These are phyloP conservation scores for Ptyas mucosa DNA, from an alignment of 2,113 vertebrate species.

Conservation along the genomic window DNA sequence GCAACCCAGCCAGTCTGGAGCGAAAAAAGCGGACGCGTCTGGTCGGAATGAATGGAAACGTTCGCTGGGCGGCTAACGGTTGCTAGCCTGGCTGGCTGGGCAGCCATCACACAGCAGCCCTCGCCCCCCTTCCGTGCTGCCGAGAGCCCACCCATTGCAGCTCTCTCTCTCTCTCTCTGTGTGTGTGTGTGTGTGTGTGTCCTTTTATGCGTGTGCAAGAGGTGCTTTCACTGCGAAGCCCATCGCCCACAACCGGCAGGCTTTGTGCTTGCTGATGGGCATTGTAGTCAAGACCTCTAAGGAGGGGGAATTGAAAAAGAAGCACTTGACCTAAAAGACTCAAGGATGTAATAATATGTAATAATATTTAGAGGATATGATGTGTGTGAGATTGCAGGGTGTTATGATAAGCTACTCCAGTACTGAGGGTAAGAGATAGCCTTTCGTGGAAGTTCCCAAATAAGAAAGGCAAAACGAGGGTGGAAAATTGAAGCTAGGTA, in stretches of 20 bases:
- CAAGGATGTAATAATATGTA: background rate
- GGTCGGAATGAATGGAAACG: background rate
- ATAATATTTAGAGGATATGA: background rate
- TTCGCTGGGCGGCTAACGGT: too few relatives aligned
- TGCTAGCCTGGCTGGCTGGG: background rate
- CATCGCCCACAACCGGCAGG: background rate
- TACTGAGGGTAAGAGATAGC: background rate
- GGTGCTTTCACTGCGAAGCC: background rate
- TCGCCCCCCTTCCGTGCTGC: background rate
- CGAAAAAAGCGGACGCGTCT: background rate
- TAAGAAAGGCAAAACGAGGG: background rate
- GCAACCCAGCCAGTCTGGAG: background rate
- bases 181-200: background rate
- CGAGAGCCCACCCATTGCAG: constrained; percentile 6
- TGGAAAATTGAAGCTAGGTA: background rate
- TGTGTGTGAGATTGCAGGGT: background rate
- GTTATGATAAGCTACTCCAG: background rate
- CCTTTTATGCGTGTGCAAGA: background rate
- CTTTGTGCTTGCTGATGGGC: background rate
- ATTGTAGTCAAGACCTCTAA: background rate
- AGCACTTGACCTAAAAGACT: background rate
- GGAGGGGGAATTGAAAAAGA: background rate
- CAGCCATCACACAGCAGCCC: background rate
- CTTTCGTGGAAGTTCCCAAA: background rate
- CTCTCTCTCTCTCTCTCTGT: too few relatives aligned